Percentiles rank a stretch among this genome's conserved stretches.
Conservation (phyloP, 2,113 vertebrate species). For the Merops nubicus region DNA sequence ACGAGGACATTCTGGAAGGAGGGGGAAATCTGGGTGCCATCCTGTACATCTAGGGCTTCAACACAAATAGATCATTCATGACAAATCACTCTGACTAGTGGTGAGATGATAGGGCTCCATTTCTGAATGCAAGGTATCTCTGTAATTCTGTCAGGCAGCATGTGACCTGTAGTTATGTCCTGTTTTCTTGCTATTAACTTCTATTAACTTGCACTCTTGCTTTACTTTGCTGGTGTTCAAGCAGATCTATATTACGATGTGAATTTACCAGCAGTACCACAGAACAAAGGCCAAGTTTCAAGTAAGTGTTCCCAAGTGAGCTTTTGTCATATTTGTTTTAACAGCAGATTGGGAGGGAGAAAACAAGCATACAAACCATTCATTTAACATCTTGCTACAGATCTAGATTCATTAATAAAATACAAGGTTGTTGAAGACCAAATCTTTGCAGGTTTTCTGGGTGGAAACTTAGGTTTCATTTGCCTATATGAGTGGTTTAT, state of each 20-base stretch:
- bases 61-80: rapidly evolving
- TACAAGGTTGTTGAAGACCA: neutral
- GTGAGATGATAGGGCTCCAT: neutral
- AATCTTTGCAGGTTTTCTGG: neutral
- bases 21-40: neutral
- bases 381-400: neutral
- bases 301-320: neutral
- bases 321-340: neutral
- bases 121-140: neutral
- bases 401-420: neutral
- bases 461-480: neutral
- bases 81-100: neutral
- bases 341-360: neutral
- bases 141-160: neutral
- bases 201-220: neutral
- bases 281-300: neutral
- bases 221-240: neutral
- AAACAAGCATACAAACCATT: neutral
- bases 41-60: neutral
- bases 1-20: neutral
- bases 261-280: neutral
- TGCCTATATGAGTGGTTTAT: neutral
- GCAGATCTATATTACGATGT: neutral
- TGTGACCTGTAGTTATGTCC: slow-evolving; percentile 12
- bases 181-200: neutral